phyloP scores from a whole-genome alignment of 1,140 invertebrate species.

The Triops longicaudatus region DNA sequence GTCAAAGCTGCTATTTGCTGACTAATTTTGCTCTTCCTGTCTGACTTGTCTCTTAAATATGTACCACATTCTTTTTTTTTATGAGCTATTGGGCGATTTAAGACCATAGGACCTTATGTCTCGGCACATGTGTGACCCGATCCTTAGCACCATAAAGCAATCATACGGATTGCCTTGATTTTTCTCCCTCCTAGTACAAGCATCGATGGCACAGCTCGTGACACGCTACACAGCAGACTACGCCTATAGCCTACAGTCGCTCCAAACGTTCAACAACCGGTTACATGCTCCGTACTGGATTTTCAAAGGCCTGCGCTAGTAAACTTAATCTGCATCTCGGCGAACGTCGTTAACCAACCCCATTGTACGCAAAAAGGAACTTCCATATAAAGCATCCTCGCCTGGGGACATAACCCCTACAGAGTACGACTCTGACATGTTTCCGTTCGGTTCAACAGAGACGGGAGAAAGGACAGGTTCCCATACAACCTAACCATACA shows the following conservation, averaged over 20 bases:
- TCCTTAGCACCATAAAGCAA: too few relatives aligned
- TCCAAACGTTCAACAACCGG: neutral
- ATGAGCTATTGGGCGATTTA: too few relatives aligned
- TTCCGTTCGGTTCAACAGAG: neutral
- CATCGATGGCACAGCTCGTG: too few relatives aligned
- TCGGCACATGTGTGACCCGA: too few relatives aligned
- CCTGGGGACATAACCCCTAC: constrained; percentile 13
- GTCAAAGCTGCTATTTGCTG: too few relatives aligned
- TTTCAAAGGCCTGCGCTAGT: neutral
- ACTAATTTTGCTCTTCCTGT: too few relatives aligned
- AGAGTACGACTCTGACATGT: neutral
- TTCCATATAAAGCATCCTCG: constrained; percentile 12
- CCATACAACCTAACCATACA: neutral
- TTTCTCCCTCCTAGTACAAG: too few relatives aligned
- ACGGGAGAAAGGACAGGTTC: neutral
- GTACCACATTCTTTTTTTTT: too few relatives aligned
- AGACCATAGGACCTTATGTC: too few relatives aligned
- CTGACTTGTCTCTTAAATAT: too few relatives aligned
- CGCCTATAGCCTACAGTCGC: neutral
- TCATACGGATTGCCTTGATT: too few relatives aligned
- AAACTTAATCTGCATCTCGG: neutral
- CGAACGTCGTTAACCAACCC: neutral
- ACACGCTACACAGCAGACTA: neutral
- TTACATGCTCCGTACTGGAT: neutral
- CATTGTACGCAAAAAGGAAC: constrained; percentile 7